Base-by-base conservation (phyloP, 2,888 invertebrate species). In the Cataglyphis livida region DNA sequence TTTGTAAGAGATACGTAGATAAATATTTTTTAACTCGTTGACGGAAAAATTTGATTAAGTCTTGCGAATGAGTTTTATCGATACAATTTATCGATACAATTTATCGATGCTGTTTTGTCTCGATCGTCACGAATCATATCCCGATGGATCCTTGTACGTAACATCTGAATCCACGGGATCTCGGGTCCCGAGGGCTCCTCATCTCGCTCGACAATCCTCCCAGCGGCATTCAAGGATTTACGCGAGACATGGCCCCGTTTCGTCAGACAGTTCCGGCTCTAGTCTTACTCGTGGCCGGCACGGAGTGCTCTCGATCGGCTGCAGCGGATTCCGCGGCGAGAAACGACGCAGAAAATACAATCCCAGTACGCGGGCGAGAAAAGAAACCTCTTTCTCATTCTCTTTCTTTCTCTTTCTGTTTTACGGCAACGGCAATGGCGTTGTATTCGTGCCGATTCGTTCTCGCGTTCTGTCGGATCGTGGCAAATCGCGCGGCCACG, bases 141-240 rank as follows among this genome's bases (percentile, higher is more conserved):
- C 15, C 41, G 38, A 41, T 48, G 10, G 28, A n/a, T 32, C 12
- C 44, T 68, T 44, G 25, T 32, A 25, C 48, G 25, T 59, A 35
- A 61, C 44, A 18, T 35, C 68, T 66, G 44, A 25, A 59, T 65
- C 65, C 62, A 51, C 51, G 51, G 51, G 51, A 51, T n/a, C 51
- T 7, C 62, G 41, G 41, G 62, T 57, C 62, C 35, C 32, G 51
- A 66, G 71, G 83, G 81, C 81, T 71, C 71, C 71, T 83, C 83
- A 57, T 64, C 81, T 81, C 64, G 70, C 54, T 64, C 83, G 81
- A 81, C 83, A 71, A 71, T 70, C 62, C 64, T 81, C 32, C 79
- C 44, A 32, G 54, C 32, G 25, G 64, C 57, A 57, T 10, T 78
- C 38, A 44, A 59, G 78, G 32, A 75, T 75, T 75, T 76, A 82